Percentiles rank a stretch among this genome's conserved stretches.
These are phyloP conservation scores for Automeris io DNA, from an alignment of 2,888 invertebrate species.

Conservation along the genomic window DNA sequence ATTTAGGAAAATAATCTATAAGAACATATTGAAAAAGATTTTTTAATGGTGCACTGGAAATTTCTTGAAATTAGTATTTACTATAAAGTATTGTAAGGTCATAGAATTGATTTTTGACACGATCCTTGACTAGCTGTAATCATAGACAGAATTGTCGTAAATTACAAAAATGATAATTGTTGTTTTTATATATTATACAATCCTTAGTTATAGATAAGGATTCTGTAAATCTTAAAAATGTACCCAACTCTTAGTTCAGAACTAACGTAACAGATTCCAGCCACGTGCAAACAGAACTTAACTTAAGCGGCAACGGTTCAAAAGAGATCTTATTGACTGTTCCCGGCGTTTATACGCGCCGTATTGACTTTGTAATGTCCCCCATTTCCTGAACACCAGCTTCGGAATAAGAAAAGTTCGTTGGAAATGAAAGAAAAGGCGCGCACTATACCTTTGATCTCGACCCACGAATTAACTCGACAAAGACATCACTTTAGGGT, in stretches of 20 bases:
- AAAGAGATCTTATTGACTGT: slow-evolving; percentile 61
- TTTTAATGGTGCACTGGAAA: too few species aligned
- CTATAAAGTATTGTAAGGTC: too few species aligned
- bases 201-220: not conserved
- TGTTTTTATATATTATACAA: too few species aligned
- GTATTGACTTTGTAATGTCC: slow-evolving; percentile 71
- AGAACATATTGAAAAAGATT: not conserved
- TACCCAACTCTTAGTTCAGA: slow-evolving; percentile 6
- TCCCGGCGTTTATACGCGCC: slow-evolving; percentile 52
- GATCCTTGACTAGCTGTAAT: too few species aligned
- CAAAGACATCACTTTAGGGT: slow-evolving; percentile 60
- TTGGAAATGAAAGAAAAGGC: slow-evolving; percentile 61
- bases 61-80: too few species aligned
- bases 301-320: slow-evolving; percentile 51
- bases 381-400: slow-evolving; percentile 69
- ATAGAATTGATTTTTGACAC: too few species aligned
- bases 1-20: not conserved
- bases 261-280: slow-evolving; percentile 26
- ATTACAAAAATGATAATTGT: too few species aligned
- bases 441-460: slow-evolving; percentile 64
- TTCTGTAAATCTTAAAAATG: slow-evolving; percentile 17
- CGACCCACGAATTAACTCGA: slow-evolving; percentile 57
- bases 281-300: slow-evolving; percentile 50
- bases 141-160: too few species aligned
- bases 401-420: slow-evolving; percentile 70